phyloP scores from a whole-genome alignment of 2,113 vertebrate genomes.

The Datnioides undecimradiatus region DNA sequence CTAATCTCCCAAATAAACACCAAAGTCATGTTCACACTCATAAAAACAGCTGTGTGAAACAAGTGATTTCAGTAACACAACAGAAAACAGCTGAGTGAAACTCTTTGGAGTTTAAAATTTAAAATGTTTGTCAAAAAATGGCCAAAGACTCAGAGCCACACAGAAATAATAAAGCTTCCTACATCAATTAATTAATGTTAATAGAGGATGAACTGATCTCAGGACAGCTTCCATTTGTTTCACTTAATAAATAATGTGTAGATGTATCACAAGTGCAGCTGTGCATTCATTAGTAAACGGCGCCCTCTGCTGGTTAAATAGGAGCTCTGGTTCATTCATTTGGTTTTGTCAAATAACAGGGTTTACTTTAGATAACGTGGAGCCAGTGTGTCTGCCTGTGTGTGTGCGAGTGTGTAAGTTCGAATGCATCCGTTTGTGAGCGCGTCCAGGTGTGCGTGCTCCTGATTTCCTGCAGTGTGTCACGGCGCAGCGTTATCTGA shows the following conservation, averaged over 20 bases:
- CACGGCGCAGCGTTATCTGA: conserved; percentile 44
- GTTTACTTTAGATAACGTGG: conserved; percentile 14
- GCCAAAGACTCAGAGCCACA: not conserved
- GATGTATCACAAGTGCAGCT: no score
- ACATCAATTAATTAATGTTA: not conserved
- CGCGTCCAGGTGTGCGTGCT: not conserved
- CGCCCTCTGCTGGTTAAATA: conserved; percentile 66
- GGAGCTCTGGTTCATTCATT: not conserved
- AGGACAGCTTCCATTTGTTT: not conserved
- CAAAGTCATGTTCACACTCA: no score
- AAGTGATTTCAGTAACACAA: no score
- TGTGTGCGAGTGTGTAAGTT: not conserved
- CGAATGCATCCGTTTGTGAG: not conserved
- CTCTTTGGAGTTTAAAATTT: not conserved
- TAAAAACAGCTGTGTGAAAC: not conserved
- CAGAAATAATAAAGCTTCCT: not conserved
- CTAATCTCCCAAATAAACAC: not conserved
- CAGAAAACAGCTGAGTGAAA: not conserved
- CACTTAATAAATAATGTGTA: not conserved
- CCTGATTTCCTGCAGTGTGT: not conserved
- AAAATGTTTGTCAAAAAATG: not conserved
- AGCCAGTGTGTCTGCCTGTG: not conserved
- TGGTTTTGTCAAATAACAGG: not conserved
- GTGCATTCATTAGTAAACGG: not conserved
- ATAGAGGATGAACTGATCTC: not conserved